These are phyloP conservation scores for Dilophus febrilis DNA, from an alignment of 2,888 invertebrate genomes.

Conservation along the genomic window DNA sequence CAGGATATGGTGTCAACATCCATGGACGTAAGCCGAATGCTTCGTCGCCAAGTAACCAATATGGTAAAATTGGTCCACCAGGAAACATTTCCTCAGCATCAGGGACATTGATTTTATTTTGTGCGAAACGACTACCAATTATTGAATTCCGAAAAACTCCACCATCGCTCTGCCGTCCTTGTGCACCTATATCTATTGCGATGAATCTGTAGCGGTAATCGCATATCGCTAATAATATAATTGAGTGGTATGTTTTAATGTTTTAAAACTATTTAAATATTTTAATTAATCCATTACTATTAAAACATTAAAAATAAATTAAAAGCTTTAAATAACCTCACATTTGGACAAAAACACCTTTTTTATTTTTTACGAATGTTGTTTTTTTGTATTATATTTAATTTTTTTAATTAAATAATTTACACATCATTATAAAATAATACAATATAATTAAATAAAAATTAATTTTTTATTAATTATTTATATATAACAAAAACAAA, in stretches of 20 bases:
- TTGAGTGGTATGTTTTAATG: background rate
- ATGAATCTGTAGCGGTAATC: constrained; percentile 3
- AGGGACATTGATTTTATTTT: background rate
- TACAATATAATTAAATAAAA: too few relatives aligned
- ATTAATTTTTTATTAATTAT: too few relatives aligned
- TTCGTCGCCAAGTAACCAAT: constrained; percentile 1
- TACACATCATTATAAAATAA: too few relatives aligned
- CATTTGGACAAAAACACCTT: too few relatives aligned
- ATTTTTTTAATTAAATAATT: too few relatives aligned
- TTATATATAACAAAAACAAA: too few relatives aligned
- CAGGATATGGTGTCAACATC: background rate
- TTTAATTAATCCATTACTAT: too few relatives aligned
- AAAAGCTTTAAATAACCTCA: too few relatives aligned
- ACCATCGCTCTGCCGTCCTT: constrained; percentile 1
- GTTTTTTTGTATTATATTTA: too few relatives aligned
- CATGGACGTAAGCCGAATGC: background rate
- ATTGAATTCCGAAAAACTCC: background rate
- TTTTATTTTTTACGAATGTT: too few relatives aligned
- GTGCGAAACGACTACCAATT: background rate
- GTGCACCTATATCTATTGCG: background rate
- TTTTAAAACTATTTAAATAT: too few relatives aligned
- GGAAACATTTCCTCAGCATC: background rate
- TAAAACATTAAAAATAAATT: too few relatives aligned
- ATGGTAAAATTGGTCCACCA: background rate
- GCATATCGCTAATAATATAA: constrained; percentile 1